These are phyloP conservation scores for Bombus pascuorum DNA, from an alignment of 1,140 invertebrate species.

Conservation along the genomic window DNA sequence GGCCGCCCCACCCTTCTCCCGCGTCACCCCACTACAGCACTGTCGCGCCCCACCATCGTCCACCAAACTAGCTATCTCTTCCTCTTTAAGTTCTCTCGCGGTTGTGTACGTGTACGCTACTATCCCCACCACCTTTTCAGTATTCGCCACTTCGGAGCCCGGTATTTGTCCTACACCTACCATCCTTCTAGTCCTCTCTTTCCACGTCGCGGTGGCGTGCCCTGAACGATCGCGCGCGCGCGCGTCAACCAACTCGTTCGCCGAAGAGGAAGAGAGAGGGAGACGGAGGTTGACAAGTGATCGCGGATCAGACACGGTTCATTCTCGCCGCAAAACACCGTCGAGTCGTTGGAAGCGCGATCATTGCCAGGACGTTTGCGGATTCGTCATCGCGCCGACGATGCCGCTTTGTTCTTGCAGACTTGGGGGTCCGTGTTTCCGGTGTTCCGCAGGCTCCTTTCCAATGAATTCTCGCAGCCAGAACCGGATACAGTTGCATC, in stretches of 20 bases:
- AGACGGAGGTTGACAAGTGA: conserved; percentile 45
- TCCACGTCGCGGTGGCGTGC: conserved; percentile 58
- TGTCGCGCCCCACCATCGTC: conserved; percentile 55
- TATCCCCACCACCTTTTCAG: conserved; percentile 64
- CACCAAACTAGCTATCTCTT: conserved; percentile 76
- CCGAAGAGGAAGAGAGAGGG: too few species aligned
- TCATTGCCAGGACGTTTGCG: conserved; percentile 34
- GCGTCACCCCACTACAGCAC: conserved; percentile 64
- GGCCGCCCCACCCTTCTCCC: conserved; percentile 70
- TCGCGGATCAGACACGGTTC: conserved; percentile 51
- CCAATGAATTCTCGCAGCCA: not conserved
- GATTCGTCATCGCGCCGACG: conserved; percentile 33
- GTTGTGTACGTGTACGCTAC: conserved; percentile 65
- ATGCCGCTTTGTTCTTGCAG: conserved; percentile 14
- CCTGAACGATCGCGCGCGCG: conserved; percentile 4
- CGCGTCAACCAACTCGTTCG: conserved; percentile 1
- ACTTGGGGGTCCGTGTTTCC: not conserved
- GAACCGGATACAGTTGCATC: not conserved
- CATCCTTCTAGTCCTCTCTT: conserved; percentile 52
- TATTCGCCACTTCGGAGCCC: conserved; percentile 70
- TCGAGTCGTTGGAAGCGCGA: conserved; percentile 44
- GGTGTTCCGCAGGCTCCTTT: not conserved
- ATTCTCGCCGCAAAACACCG: conserved; percentile 47
- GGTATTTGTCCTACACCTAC: conserved; percentile 70
- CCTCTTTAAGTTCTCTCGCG: conserved; percentile 69